Conservation (phyloP, 2,888 invertebrate genomes). For the Rhyacophila evoluta region DNA sequence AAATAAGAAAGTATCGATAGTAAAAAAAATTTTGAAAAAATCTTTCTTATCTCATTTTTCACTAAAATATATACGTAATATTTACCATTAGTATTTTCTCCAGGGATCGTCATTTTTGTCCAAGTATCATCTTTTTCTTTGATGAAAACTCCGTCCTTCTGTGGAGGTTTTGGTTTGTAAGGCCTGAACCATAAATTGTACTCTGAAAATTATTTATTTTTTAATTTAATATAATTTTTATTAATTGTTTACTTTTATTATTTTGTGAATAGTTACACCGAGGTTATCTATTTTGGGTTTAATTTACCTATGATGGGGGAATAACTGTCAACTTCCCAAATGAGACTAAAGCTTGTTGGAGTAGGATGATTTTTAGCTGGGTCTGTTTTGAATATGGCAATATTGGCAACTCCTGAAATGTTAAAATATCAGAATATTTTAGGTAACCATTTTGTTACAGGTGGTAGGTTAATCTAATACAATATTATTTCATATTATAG, state of each 20-base stretch:
- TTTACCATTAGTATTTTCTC: conserved; percentile 68
- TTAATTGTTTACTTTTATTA: too few relatives aligned
- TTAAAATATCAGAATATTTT: too few relatives aligned
- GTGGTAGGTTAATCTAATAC: too few relatives aligned
- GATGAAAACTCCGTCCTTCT: conserved; percentile 63
- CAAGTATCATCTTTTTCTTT: conserved; percentile 69
- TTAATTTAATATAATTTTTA: too few relatives aligned
- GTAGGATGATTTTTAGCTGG: conserved; percentile 64
- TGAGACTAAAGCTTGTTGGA: conserved; percentile 75
- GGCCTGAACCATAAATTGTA: conserved; percentile 73
- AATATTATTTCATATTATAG: too few relatives aligned
- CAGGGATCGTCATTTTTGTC: conserved; percentile 78
- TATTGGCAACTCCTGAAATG: conserved; percentile 74
- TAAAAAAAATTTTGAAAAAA: too few relatives aligned
- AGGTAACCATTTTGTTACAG: too few relatives aligned
- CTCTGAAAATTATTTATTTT: conserved; percentile 59
- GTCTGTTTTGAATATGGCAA: conserved; percentile 76
- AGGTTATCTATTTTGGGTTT: too few relatives aligned
- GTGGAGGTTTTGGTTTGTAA: conserved; percentile 63
- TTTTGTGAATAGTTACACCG: too few relatives aligned
- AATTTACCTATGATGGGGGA: conserved; percentile 79
- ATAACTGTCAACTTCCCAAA: conserved; percentile 89
- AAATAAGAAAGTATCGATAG: too few relatives aligned
- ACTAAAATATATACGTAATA: too few relatives aligned
- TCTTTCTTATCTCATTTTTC: too few relatives aligned